These are phyloP conservation scores for Oncorhynchus masou DNA, from an alignment of 2,113 vertebrate genomes.

Conservation along the genomic window DNA sequence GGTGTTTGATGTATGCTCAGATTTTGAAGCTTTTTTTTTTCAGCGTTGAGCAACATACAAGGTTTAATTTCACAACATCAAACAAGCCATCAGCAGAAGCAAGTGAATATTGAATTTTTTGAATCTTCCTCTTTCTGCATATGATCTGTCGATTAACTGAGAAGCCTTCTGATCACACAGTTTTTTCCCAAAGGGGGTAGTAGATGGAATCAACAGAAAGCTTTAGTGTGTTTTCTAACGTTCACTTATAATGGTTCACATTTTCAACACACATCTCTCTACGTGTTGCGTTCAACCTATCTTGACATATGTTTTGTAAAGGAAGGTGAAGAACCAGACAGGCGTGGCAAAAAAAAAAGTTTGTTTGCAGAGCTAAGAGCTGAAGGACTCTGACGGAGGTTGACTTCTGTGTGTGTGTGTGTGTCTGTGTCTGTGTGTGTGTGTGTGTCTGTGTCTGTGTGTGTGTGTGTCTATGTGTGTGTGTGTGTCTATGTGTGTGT, in stretches of 20 bases:
- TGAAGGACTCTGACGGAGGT: not conserved
- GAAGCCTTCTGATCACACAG: constrained; percentile 48
- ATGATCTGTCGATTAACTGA: constrained; percentile 29
- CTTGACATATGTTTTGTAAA: not conserved
- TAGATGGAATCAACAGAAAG: constrained; percentile 30
- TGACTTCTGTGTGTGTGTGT: too few species aligned
- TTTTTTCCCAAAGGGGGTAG: constrained; percentile 22
- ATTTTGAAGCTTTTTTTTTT: constrained; percentile 36
- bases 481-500: too few species aligned
- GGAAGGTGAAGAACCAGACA: not conserved
- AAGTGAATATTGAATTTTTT: constrained; percentile 55
- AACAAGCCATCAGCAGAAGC: constrained; percentile 40
- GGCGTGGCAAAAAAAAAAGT: not conserved
- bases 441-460: too few species aligned
- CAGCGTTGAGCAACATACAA: constrained; percentile 50
- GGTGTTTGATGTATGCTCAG: constrained; percentile 50
- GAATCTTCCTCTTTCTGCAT: constrained; percentile 16
- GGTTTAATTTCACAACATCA: constrained; percentile 50
- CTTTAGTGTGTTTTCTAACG: constrained; percentile 25
- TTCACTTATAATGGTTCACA: not conserved
- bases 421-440: too few species aligned
- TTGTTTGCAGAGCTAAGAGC: too few species aligned
- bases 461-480: not conserved
- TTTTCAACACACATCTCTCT: not conserved
- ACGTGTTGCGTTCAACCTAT: not conserved